Percentiles rank a stretch among this genome's conserved stretches.
These are phyloP conservation scores for Iselma pallidipennis DNA, from an alignment of 2,888 invertebrate species.

Conservation along the genomic window DNA sequence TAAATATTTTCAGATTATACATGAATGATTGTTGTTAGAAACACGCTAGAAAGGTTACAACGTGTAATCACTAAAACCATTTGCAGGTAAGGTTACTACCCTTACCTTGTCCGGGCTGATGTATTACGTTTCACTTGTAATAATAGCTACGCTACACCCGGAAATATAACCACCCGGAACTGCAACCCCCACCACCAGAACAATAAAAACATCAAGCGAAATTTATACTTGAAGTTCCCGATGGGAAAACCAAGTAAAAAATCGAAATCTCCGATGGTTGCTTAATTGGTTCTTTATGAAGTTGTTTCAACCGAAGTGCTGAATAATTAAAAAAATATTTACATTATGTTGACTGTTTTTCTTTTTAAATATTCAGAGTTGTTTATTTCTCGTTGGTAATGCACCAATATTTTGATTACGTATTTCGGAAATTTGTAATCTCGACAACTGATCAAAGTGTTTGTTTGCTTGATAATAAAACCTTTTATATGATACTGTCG, in stretches of 20 bases:
- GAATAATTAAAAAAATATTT: no score
- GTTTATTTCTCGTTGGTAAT: no score
- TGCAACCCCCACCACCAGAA: neutral
- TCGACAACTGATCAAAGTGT: neutral
- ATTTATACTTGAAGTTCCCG: neutral
- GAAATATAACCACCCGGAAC: conserved; percentile 7
- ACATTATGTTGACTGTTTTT: no score
- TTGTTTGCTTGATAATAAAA: neutral
- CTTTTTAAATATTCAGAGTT: no score
- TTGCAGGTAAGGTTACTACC: conserved; percentile 47
- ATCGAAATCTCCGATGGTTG: no score
- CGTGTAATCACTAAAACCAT: conserved; percentile 34
- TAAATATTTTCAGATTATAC: neutral
- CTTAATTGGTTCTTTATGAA: no score
- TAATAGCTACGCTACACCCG: conserved; percentile 31
- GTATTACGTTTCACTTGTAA: conserved; percentile 31
- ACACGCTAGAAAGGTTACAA: conserved; percentile 27
- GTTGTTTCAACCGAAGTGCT: no score
- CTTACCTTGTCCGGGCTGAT: conserved; percentile 47
- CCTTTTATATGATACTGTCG: no score
- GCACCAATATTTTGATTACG: no score
- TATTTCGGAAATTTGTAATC: neutral
- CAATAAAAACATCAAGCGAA: neutral
- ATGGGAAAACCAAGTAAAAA: neutral
- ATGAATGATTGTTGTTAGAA: conserved; percentile 17